phyloP scores from a whole-genome alignment of 2,797 vertebrate genomes.

The Hylomyscus alleni region DNA sequence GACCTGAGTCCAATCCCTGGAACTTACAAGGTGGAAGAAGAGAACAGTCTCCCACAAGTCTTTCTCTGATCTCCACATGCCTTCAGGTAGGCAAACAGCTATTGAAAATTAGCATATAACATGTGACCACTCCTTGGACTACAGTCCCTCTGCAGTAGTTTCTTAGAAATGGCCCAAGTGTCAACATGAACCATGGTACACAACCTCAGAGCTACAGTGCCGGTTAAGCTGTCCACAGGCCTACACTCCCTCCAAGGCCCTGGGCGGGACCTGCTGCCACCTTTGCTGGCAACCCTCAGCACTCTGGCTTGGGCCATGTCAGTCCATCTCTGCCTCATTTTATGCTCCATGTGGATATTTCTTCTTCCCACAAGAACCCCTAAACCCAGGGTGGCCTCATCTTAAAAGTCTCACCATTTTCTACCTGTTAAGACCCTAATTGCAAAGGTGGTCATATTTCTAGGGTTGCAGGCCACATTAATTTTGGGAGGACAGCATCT shows the following conservation, averaged over 20 bases:
- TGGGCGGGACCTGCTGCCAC: not conserved
- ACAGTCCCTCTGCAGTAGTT: not conserved
- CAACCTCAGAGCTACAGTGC: not conserved
- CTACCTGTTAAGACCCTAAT: not conserved
- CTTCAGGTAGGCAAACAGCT: not conserved
- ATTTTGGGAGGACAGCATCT: not conserved
- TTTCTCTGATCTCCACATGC: not conserved
- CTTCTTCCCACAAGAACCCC: not conserved
- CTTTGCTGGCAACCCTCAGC: not conserved
- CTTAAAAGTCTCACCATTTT: not conserved
- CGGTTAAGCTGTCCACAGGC: not conserved
- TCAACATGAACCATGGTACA: no score
- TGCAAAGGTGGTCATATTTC: not conserved
- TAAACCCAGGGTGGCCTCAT: not conserved
- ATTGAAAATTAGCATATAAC: not conserved
- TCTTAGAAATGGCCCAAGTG: not conserved
- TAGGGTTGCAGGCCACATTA: not conserved
- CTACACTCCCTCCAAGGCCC: not conserved
- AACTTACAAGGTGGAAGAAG: not conserved
- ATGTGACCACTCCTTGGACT: not conserved
- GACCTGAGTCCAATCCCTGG: not conserved
- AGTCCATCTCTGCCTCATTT: not conserved
- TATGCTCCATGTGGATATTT: not conserved
- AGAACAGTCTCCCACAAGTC: not conserved
- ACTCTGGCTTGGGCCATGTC: fast-evolving